Percentiles rank a stretch among this genome's conserved stretches.
Conservation (phyloP, 2,888 invertebrate genomes). For the Colostygia pectinataria region DNA sequence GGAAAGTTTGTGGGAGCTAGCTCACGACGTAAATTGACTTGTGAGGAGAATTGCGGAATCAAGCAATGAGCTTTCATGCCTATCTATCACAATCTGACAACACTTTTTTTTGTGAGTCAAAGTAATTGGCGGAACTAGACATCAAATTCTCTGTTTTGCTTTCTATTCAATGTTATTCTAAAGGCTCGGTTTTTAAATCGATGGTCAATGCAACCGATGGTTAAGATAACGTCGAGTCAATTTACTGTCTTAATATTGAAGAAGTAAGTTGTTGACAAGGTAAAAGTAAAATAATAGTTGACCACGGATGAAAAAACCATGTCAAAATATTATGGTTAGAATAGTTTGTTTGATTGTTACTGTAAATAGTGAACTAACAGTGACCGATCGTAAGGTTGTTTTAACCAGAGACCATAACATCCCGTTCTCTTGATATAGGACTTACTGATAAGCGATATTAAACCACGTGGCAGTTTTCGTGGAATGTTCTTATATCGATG, state of each 20-base stretch:
- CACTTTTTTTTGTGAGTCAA: slow-evolving; percentile 19
- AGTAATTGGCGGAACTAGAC: slow-evolving; percentile 3
- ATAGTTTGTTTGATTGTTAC: background rate
- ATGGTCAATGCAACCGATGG: too few species aligned
- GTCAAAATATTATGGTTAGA: too few species aligned
- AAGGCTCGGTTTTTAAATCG: too few species aligned
- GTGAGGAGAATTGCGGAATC: slow-evolving; percentile 67
- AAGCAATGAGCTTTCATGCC: slow-evolving; percentile 47
- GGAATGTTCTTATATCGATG: slow-evolving; percentile 9
- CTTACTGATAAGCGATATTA: slow-evolving; percentile 32
- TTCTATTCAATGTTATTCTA: background rate
- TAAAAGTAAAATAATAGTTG: too few species aligned
- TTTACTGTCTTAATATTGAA: too few species aligned
- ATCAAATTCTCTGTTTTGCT: background rate
- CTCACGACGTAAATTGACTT: slow-evolving; percentile 48
- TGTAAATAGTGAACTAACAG: background rate
- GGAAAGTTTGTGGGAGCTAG: slow-evolving; percentile 74
- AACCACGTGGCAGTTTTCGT: slow-evolving; percentile 17
- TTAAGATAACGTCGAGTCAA: too few species aligned
- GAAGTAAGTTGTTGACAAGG: background rate
- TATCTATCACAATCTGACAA: slow-evolving; percentile 35
- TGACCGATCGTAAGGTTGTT: background rate
- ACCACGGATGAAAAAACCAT: too few species aligned
- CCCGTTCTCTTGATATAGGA: slow-evolving; percentile 19
- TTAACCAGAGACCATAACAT: slow-evolving; percentile 19